Percentiles rank a stretch among this genome's conserved stretches.
Conservation (phyloP, 2,888 invertebrate genomes). For the Enchytraeus crypticus region DNA sequence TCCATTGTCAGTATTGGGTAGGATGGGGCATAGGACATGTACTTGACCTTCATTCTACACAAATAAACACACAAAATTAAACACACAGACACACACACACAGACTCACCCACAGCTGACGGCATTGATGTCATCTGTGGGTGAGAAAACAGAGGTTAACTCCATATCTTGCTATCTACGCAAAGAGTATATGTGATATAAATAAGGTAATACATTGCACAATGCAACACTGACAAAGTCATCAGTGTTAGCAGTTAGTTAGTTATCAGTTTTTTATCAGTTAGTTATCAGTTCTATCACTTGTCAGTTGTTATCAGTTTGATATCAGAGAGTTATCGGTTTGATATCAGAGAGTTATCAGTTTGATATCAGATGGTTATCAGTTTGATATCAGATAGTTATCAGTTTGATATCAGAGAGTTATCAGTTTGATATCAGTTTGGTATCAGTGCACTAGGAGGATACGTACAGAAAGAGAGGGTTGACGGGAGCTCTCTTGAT, state of each 20-base stretch:
- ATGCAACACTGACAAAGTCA: too few species aligned
- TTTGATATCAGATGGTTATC: background rate
- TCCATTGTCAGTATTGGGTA: constrained; percentile 70
- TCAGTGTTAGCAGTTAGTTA: too few species aligned
- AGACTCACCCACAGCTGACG: background rate
- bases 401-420: too few species aligned
- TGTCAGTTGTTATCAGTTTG: too few species aligned
- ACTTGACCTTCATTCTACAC: constrained; percentile 56
- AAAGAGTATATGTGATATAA: too few species aligned
- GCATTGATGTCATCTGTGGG: background rate
- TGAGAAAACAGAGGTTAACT: background rate
- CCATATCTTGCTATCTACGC: too few species aligned
- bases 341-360: background rate
- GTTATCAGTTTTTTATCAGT: too few species aligned
- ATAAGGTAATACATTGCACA: too few species aligned
- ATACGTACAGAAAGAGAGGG: constrained; percentile 55
- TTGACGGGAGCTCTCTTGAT: constrained; percentile 46
- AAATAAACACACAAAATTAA: constrained; percentile 7
- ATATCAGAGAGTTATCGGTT: background rate
- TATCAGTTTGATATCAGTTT: too few species aligned
- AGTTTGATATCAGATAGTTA: background rate
- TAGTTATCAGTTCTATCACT: too few species aligned
- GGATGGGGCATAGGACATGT: constrained; percentile 59
- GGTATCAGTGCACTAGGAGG: background rate
- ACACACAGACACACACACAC: background rate